Percentiles rank a stretch among this genome's conserved stretches.
These are phyloP conservation scores for Malurus cyaneus DNA, from an alignment of 2,113 vertebrate species.

Conservation along the genomic window DNA sequence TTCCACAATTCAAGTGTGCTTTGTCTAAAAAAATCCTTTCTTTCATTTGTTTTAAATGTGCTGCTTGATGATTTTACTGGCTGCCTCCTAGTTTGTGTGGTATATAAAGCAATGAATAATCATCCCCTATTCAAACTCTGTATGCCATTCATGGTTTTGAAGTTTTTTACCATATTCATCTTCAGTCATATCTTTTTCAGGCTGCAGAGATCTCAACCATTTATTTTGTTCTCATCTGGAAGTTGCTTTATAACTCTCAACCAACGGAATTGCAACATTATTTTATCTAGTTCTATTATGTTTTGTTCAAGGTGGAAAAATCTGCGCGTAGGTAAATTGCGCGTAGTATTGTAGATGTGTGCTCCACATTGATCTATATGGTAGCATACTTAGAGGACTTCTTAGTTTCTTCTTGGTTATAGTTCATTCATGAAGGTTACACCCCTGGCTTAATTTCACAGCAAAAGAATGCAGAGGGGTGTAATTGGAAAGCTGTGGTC, in stretches of 20 bases:
- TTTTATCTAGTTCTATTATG: not conserved
- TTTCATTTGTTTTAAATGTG: constrained; percentile 33
- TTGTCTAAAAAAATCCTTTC: not conserved
- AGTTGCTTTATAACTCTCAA: not conserved
- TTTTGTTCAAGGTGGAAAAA: constrained; percentile 24
- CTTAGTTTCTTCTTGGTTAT: not conserved
- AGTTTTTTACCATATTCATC: not conserved
- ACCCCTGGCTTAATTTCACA: not conserved
- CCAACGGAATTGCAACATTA: not conserved
- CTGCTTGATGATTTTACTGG: constrained; percentile 18
- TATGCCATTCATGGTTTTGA: not conserved
- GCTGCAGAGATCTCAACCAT: constrained; percentile 6
- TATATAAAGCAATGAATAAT: constrained; percentile 29
- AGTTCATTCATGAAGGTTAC: not conserved
- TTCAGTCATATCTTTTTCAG: constrained; percentile 1
- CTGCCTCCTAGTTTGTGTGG: not conserved
- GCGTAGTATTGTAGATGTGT: not conserved
- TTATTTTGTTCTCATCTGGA: constrained; percentile 20
- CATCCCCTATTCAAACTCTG: constrained; percentile 30
- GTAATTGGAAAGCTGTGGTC: not conserved
- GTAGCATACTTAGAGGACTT: not conserved
- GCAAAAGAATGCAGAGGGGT: not conserved
- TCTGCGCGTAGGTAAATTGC: no score
- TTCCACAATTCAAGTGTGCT: not conserved
- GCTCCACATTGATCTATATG: not conserved